A percentile compares a stretch with the other conserved stretches of the same genome.
Evolutionary conservation across 2,113 vertebrate genomes (phyloP).

Genomic region (Labeo rohita): DNA sequence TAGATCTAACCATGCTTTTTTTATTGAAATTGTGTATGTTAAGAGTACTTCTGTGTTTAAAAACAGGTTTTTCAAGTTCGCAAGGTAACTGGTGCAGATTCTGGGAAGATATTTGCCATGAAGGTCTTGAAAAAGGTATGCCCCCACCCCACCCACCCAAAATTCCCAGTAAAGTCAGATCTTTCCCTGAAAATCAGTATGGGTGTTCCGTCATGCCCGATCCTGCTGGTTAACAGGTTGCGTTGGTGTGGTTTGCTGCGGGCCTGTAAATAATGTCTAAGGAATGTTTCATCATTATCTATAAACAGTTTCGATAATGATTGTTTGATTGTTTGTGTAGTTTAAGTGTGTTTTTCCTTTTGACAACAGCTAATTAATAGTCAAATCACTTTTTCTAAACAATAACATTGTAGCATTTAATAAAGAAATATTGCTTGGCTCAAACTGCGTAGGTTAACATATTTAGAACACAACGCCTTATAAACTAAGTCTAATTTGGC

Average conservation of each 20-base stretch:
- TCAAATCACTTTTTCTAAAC: neutral
- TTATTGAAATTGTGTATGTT: neutral
- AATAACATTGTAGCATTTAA: neutral
- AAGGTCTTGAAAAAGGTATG: constrained; percentile 97
- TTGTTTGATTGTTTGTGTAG: neutral
- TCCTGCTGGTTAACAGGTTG: neutral
- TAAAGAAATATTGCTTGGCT: neutral
- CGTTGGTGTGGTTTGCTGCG: neutral
- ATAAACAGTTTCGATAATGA: constrained; percentile 48
- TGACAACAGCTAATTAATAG: neutral
- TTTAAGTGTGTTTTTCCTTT: neutral
- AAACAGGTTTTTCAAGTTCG: constrained; percentile 93
- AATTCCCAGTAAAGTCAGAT: neutral
- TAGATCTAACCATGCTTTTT: neutral
- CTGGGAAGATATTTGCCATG: constrained; percentile 97
- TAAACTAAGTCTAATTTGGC: neutral
- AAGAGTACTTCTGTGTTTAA: neutral
- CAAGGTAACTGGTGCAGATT: constrained; percentile 90
- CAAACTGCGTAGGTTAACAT: neutral
- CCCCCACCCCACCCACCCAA: neutral
- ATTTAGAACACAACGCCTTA: neutral
- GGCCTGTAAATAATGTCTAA: neutral
- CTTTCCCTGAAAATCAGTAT: constrained; percentile 24
- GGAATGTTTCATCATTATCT: neutral
- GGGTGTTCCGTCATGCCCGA: constrained; percentile 24